phyloP scores from a whole-genome alignment of 2,113 vertebrate genomes.

The Alligator mississippiensis region DNA sequence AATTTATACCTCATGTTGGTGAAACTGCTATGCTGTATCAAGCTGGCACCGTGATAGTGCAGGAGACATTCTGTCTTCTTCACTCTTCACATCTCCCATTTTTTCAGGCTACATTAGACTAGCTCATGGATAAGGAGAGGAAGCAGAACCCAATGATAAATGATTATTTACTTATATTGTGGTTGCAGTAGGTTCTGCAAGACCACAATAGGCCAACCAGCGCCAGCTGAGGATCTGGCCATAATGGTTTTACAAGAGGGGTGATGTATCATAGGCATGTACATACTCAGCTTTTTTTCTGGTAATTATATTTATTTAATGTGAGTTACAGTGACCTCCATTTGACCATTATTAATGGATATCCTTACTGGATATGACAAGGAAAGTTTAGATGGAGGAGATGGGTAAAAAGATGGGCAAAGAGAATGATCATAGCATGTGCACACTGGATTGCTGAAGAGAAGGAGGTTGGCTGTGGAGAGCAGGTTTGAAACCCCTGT shows the following conservation, averaged over 20 bases:
- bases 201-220: background rate
- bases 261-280: background rate
- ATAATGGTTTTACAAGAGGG: background rate
- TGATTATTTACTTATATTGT: background rate
- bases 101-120: background rate
- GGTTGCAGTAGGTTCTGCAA: background rate
- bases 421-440: background rate
- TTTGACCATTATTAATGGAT: background rate
- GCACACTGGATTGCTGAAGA: background rate
- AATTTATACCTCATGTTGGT: background rate
- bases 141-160: background rate
- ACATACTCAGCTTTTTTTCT: background rate
- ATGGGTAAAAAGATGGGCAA: background rate
- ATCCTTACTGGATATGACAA: background rate
- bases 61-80: background rate
- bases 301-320: background rate
- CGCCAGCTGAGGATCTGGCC: background rate
- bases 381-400: conserved; percentile 2
- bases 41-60: background rate
- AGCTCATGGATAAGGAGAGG: background rate
- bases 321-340: conserved; percentile 7
- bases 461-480: background rate
- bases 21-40: background rate
- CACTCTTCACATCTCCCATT: background rate
- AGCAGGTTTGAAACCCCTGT: background rate